phyloP scores from a whole-genome alignment of 2,888 invertebrate genomes.

The Mythimna pallens region DNA sequence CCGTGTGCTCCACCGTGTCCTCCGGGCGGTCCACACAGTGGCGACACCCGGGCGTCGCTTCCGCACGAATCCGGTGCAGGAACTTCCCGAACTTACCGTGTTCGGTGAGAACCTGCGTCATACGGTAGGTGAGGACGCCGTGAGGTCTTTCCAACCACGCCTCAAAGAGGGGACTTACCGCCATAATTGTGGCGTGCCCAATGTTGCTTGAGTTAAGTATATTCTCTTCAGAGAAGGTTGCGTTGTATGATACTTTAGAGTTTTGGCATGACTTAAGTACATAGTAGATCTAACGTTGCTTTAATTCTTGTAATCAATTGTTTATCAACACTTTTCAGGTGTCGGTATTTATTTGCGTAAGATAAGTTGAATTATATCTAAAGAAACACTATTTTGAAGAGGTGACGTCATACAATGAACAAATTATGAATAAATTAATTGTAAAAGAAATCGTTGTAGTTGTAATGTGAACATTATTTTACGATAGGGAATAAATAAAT shows the following conservation, averaged over 20 bases:
- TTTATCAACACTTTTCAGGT: neutral
- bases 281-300: neutral
- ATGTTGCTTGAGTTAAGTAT: conserved; percentile 1
- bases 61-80: too few species aligned
- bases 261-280: neutral
- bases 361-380: neutral
- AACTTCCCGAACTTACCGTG: too few species aligned
- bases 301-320: neutral
- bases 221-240: neutral
- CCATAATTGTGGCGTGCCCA: too few species aligned
- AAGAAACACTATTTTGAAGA: neutral
- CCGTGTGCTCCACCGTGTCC: too few species aligned
- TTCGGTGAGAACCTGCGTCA: too few species aligned
- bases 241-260: neutral
- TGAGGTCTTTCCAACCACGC: too few species aligned
- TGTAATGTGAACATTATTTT: neutral
- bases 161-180: too few species aligned
- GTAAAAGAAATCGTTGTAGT: neutral
- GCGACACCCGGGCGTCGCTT: too few species aligned
- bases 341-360: neutral
- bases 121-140: too few species aligned
- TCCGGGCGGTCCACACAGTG: too few species aligned
- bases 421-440: neutral
- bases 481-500: conserved; percentile 9
- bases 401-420: neutral